Evolutionary conservation across 2,888 invertebrate genomes (phyloP), one percentile per base, ranked within the genome.

Genomic region (Geotrupes spiniger): DNA sequence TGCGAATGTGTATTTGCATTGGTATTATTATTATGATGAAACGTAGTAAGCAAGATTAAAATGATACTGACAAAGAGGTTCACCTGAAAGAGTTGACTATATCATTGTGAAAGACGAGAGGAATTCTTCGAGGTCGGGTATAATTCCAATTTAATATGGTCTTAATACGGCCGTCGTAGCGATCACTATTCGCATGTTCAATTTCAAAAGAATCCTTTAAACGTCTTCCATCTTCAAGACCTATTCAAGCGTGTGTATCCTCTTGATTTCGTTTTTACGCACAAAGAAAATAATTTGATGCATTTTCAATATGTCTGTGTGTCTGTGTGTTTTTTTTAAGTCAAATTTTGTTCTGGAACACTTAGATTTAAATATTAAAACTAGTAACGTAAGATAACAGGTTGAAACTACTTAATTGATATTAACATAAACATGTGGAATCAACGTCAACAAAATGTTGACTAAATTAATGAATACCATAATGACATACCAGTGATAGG

Each of bases 111-210:
- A 12, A 16, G 27, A n/a, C 39, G 40, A 40, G 12, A 21, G 40
- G 33, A 26, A n/a, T 11, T 10, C 27, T 44, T 21, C 44, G 37
- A 46, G 33, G 39, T 31, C 39, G 39, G 33, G 25, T 15, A 16
- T 40, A 46, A 40, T 40, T 40, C 46, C 46, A 33, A 40, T 46
- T 40, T 40, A 40, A 40, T 25, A 29, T 40, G 25, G 40, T 39
- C 39, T 46, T 26, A 39, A 46, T 46, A 15, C 33, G 33, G 15
- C 33, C 33, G 11, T 15, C 33, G 33, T 6, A 40, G 45, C 38
- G 46, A 46, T 46, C 46, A 31, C 31, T 16, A 12, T 40, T 39
- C 25, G 21, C 31, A 38, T 46, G 28, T 46, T 28, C 39, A 46
- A 33, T 15, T 26, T 46, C 46, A 40, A 46, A 40, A 26, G 40